Evolutionary conservation across 64 coral and sea anemone species (phyloP), one percentile per base, ranked within the genome.

Genomic region (Montipora capricornis): DNA sequence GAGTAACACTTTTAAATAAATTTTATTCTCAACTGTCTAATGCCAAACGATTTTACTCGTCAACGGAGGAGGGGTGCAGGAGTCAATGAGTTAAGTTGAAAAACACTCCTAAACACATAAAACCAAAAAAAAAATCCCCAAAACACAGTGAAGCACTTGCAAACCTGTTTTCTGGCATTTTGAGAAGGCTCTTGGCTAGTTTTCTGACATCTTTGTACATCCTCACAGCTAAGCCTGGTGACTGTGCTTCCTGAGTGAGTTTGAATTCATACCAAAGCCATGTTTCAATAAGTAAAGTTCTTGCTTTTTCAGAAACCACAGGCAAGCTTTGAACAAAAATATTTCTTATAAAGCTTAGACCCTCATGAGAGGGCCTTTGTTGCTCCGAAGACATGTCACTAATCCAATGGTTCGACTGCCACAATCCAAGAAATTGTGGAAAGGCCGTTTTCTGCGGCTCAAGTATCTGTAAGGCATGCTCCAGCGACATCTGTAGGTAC

Each of bases 231-330:
- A 19, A 20, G 20, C 94, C 96, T 77, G 49, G 24, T 26, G 84
- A 78, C n/a, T 68, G 59, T 66, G 79, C 92, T 4, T 77, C 62
- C 67, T 83, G 79, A 10, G 80, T 67, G 10, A 99, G 15, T 37
- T 67, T 9, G 47, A 89, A 85, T 89, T 99, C 98, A 93, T 83
- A 99, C 71, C 55, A 79, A 45, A 99, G 78, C 98, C 98, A 99
- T 52, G 77, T 20, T 1, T 76, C 64, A 55, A 95, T 95, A 47
- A 97, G 55, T 29, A 91, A 87, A 82, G 87, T 92, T 62, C 24
- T 77, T 22, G 64, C 10, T 75, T 83, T 47, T 75, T 78, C 93
- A 64, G 78, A 78, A 94, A 97, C 94, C 16, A 95, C 49, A 70
- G 89, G 13, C 46, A 97, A 46, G 19, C 88, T 91, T 77, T 97